Evolutionary conservation across 2,113 vertebrate genomes (phyloP), one percentile per base, ranked within the genome.

Genomic region (Istiophorus platypterus): DNA sequence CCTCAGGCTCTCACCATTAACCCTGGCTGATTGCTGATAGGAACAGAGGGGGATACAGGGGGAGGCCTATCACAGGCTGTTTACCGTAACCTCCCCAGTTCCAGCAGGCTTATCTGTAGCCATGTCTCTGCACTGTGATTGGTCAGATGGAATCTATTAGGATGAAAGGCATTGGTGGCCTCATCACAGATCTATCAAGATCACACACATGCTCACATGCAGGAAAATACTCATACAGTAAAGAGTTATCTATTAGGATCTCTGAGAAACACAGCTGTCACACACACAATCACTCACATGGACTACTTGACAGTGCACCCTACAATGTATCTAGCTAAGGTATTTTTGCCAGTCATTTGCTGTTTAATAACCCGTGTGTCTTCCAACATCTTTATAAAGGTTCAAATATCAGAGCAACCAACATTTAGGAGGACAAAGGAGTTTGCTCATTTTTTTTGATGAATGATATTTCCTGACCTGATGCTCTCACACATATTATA

Each of bases 121-220:
- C 52, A 74, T 79, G 88, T 93, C 89, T 88, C 81, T 88, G 70
- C 27, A 15, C 87, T 85, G 79, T 92, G 92, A 93, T 93, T 94
- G 92, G 90, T 93, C 92, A 93, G 92, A 91, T 93, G 93, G 92
- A 89, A 89, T 83, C 88, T 78, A 91, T 94, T 94, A 93, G 82
- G 91, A 92, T 93, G 86, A 93, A 93, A 93, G 91, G 82, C 69
- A 88, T 62, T 80, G 85, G 84, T 92, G 91, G 87, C 85, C 91
- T 90, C 88, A 88, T 93, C 90, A 78, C 80, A 84, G 63, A 88
- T 90, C 81, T 69, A 89, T 92, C 85, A 92, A 72, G 88, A 87
- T 91, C 90, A 82, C 81, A 75, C 81, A 76, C 79, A 80, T 15
- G 15, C 61, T 56, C 59, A 52, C 67, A 84, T 22, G 59, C 73